Base-by-base conservation (phyloP, 1,140 invertebrate species). In the Caerostris extrusa region DNA sequence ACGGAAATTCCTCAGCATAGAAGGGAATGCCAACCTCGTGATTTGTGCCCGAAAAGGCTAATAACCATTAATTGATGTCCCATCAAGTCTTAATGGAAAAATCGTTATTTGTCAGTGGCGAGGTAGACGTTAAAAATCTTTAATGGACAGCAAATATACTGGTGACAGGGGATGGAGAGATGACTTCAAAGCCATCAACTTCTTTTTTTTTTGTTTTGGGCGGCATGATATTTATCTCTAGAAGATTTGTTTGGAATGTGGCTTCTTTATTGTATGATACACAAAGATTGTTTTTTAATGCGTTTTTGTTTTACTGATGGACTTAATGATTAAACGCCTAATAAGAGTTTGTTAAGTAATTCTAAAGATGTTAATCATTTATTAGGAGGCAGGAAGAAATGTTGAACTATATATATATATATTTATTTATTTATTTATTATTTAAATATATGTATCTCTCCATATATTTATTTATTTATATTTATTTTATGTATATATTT, bases 21-120 rank as follows among this genome's bases (percentile, higher is more conserved):
- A 83, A 83, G 53, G 56, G 53, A 83, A 83, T 58, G 82, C 53
- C 82, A 57, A 19, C 55, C 56, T n/a, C 82, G 82, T 56, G 82
- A 83, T 57, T 83, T 58, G 82, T 19, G 56, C 14, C 56, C 53
- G 82, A 83, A 83, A 58, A 57, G 82, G 82, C 82, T 83, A 83
- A 83, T 83, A 83, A 58, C n/a, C 82, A 83, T 83, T 83, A 83
- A 83, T 83, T 83, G 82, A 83, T 58, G 82, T 57, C 14, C n/a
- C 82, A 83, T 83, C 82, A 83, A 17, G 82, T 19, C 17, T 58
- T 83, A 83, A 83, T 83, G 82, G 82, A 83, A 83, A 83, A 83
- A 83, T 83, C 82, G 82, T 83, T 83, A 83, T 57, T 83, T 17
- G 82, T 83, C 56, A 83, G 56, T 5, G 12, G 55, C 14, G 12